Percentiles rank a stretch among this genome's conserved stretches.
phyloP scores from a whole-genome alignment of 2,113 vertebrate species.

The Cephalopterus ornatus region DNA sequence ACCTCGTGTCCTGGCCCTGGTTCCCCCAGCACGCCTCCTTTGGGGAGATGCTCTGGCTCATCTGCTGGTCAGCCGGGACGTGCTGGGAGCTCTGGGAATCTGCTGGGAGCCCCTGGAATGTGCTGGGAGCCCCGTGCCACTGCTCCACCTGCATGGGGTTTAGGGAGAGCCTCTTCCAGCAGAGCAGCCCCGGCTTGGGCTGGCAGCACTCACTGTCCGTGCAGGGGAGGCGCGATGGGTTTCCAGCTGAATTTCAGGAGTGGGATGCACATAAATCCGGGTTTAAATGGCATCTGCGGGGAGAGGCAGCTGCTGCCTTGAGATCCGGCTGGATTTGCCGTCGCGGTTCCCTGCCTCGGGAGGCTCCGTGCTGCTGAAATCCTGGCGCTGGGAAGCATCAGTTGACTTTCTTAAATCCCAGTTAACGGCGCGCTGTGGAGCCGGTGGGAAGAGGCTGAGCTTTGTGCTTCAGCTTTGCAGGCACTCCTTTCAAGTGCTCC shows the following conservation, averaged over 20 bases:
- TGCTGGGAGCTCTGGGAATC: background rate
- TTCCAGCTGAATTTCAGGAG: background rate
- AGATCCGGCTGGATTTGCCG: background rate
- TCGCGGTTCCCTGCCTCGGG: background rate
- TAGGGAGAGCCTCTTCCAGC: background rate
- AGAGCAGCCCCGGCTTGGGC: background rate
- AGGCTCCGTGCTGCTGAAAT: background rate
- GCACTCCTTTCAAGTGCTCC: background rate
- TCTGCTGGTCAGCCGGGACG: background rate
- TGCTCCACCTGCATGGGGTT: background rate
- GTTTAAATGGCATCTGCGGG: background rate
- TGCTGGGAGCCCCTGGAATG: background rate
- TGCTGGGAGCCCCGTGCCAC: background rate
- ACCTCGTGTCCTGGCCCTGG: background rate
- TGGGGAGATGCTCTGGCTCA: background rate
- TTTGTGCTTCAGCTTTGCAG: background rate
- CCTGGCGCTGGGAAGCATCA: background rate
- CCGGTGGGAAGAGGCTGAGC: background rate
- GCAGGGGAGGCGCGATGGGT: background rate
- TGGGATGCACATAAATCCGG: background rate
- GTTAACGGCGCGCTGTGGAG: background rate
- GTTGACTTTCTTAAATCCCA: slow-evolving; percentile 22
- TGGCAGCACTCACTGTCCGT: background rate
- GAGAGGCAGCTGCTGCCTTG: background rate
- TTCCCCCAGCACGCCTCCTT: background rate